Base-by-base conservation (phyloP, 2,888 invertebrate species). In the Epinotia nisella region DNA sequence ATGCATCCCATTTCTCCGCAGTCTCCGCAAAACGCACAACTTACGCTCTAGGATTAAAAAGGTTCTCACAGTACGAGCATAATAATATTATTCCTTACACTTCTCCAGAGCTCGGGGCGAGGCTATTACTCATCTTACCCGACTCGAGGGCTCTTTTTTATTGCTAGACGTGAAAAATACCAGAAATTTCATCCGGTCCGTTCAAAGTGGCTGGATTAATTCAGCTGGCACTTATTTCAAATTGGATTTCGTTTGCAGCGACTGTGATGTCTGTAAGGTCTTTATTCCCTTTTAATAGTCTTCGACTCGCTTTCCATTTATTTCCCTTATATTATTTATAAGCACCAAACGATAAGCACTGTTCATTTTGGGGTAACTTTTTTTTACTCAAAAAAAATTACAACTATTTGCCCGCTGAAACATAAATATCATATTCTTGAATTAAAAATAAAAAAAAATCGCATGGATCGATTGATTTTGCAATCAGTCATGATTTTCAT, bases 221-320 rank as follows among this genome's bases (percentile, higher is more conserved):
- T 93, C 93, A 89, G 89, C 88, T 89, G 89, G 91, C 92, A 93
- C 93, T 93, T 93, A 93, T 92, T 92, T 91, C 91, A 91, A 93
- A 93, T 93, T 92, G 92, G 91, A 92, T 92, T 93, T 91, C 87
- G 84, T 84, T 89, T 85, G 82, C 82, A 85, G 83, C 86, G 87
- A 85, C 83, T 85, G 80, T 78, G 83, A 83, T 82, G 82, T 81
- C 83, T 80, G 83, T 82, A 81, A 85, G 86, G 83, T 83, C 85
- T 87, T 89, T 85, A 88, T 88, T 89, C 86, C 86, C 86, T 88
- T 88, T 87, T 90, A 89, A 91, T 90, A 88, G 87, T 89, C 89
- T 85, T 83, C 84, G 81, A 85, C 82, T 87, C 85, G 83, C 82
- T 78, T 76, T 83, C 80, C 79, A 83, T 84, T 81, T 79, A 59